Percentiles rank a stretch among this genome's conserved stretches.
phyloP scores from a whole-genome alignment of 2,888 invertebrate genomes.

The Steinernema scapterisci region DNA sequence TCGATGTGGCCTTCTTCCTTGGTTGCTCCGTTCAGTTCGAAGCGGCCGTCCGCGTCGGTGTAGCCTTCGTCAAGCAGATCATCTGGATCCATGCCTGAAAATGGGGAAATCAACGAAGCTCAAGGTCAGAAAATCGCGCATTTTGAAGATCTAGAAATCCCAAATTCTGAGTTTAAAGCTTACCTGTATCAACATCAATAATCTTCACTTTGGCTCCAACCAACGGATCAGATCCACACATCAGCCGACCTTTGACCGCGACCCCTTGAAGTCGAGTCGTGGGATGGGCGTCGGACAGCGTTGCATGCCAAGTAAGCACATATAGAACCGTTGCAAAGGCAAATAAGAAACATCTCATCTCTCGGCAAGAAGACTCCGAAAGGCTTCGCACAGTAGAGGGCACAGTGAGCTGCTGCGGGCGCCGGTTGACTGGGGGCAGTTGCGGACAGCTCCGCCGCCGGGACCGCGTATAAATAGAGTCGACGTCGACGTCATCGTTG shows the following conservation, averaged over 20 bases:
- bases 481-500: background rate
- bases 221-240: conserved; percentile 39
- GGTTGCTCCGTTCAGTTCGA: conserved; percentile 45
- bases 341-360: conserved; percentile 11
- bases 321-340: background rate
- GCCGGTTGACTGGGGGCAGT: background rate
- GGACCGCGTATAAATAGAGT: conserved; percentile 12
- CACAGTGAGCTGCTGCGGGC: background rate
- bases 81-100: conserved; percentile 50
- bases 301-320: background rate
- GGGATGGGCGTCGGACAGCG: background rate
- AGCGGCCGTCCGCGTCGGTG: conserved; percentile 52
- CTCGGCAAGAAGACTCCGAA: background rate
- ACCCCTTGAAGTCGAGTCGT: conserved; percentile 37
- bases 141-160: too few relatives aligned
- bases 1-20: conserved; percentile 37
- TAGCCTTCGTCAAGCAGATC: conserved; percentile 53
- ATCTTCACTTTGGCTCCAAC: conserved; percentile 40
- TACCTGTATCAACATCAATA: conserved; percentile 39
- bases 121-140: too few relatives aligned
- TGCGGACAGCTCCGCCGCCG: background rate
- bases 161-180: background rate
- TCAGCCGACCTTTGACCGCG: conserved; percentile 36
- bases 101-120: too few relatives aligned
- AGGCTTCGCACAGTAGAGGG: background rate